A percentile compares a stretch with the other conserved stretches of the same genome.
These are phyloP conservation scores for Osmerus eperlanus DNA, from an alignment of 2,113 vertebrate species.

Conservation along the genomic window DNA sequence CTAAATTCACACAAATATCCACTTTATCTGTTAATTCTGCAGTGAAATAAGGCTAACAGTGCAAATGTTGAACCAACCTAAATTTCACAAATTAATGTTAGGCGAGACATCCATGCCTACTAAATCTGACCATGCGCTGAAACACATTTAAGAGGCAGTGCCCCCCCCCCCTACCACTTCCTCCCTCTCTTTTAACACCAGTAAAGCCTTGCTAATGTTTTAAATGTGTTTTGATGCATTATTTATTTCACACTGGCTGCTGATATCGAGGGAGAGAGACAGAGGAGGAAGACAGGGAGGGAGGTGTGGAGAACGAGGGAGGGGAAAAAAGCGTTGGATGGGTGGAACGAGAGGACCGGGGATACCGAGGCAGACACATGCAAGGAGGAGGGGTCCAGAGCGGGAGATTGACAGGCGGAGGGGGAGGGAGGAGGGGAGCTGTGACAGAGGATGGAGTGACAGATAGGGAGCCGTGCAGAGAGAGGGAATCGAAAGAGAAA, in stretches of 20 bases:
- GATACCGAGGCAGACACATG: background rate
- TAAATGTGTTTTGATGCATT: slow-evolving; percentile 75
- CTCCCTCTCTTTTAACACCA: slow-evolving; percentile 54
- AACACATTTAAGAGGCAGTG: background rate
- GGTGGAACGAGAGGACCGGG: background rate
- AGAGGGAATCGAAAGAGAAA: slow-evolving; percentile 5
- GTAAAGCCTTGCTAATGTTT: slow-evolving; percentile 71
- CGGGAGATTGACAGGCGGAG: background rate
- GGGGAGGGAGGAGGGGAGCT: background rate
- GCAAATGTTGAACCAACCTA: no score
- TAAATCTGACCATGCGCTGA: background rate
- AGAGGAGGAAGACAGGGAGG: background rate
- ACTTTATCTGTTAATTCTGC: background rate
- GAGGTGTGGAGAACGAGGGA: background rate
- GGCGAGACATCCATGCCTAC: background rate
- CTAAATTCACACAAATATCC: background rate
- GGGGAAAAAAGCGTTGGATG: background rate
- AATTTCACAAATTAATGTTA: no score
- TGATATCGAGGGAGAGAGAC: slow-evolving; percentile 59
- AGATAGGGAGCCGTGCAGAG: background rate
- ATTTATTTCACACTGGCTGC: slow-evolving; percentile 71
- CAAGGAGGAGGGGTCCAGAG: no score
- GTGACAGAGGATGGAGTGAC: background rate
- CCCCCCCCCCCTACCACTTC: slow-evolving; percentile 2
- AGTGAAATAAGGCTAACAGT: no score